Base-by-base conservation (phyloP, 92 coral and sea anemone genomes). In the Phenganax subtilis region DNA sequence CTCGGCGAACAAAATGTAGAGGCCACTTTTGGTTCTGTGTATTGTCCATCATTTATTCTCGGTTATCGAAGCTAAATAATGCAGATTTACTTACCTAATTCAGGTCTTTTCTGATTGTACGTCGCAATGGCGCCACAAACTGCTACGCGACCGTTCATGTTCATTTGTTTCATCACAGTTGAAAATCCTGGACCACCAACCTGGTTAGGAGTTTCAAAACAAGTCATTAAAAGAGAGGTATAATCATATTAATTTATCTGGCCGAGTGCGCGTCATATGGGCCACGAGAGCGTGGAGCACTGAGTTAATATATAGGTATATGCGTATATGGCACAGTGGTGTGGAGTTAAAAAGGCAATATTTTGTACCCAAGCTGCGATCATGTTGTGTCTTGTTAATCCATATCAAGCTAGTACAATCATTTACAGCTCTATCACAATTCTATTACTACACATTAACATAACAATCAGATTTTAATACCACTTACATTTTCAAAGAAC, bases 401-500 rank as follows among this genome's bases (percentile, higher is more conserved):
- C 47, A 37, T 37, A 37, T 37, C 47, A 37, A 37, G 5, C 47
- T 37, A 37, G 47, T 37, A 37, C 2, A 37, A 37, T 37, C 47
- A 37, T 37, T 5, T 37, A 37, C 47, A 37, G 47, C 47, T 1
- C 47, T 37, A 37, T 37, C 47, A 37, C 47, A 37, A 37, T 5
- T 37, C 5, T 37, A 37, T 37, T 37, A 37, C 47, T 1, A 37
- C 47, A 37, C 47, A 37, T 37, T 37, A 37, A 37, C 47, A 5
- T 5, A 37, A 37, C 5, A 37, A 37, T 37, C 47, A 37, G 47
- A 37, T 1, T 59, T 14, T 1, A 14, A 52, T 7, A 12, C 9
- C 17, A 67, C 89, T 69, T 82, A 86, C 89, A 47, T 86, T 86
- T 76, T 86, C 89, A 86, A 86, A 86, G 74, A 86, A 86, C 25